Conservation (phyloP, 2,888 invertebrate species). For the Callimorpha dominula region DNA sequence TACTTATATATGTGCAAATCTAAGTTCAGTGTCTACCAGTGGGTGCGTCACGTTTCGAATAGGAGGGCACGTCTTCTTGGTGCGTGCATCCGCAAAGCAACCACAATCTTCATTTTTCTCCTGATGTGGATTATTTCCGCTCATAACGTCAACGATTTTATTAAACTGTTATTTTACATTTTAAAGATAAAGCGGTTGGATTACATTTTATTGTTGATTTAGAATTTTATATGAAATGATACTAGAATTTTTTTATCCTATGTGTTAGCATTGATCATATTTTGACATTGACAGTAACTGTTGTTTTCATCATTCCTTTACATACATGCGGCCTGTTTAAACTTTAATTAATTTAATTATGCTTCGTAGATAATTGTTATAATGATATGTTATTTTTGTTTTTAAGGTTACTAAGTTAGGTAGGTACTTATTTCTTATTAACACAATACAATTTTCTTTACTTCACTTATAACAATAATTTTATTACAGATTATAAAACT, state of each 20-base stretch:
- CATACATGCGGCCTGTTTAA: constrained; percentile 18
- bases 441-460: neutral
- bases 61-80: constrained; percentile 60
- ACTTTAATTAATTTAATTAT: neutral
- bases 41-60: constrained; percentile 75
- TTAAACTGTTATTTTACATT: constrained; percentile 49
- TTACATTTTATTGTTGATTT: constrained; percentile 48
- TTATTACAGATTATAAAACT: neutral
- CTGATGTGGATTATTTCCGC: constrained; percentile 51
- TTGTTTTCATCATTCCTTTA: constrained; percentile 12
- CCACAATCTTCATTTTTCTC: constrained; percentile 56
- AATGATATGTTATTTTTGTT: neutral
- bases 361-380: neutral
- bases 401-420: neutral
- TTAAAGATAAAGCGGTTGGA: constrained; percentile 46
- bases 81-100: constrained; percentile 57
- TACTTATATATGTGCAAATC: too few species aligned
- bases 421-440: neutral
- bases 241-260: constrained; percentile 41
- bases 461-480: neutral
- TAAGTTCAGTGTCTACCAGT: constrained; percentile 59
- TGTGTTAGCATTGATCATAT: constrained; percentile 13
- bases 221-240: constrained; percentile 27
- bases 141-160: constrained; percentile 61
- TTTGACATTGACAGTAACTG: constrained; percentile 33